Base-by-base conservation (phyloP, 2,888 invertebrate species). In the Coleophora deauratella region DNA sequence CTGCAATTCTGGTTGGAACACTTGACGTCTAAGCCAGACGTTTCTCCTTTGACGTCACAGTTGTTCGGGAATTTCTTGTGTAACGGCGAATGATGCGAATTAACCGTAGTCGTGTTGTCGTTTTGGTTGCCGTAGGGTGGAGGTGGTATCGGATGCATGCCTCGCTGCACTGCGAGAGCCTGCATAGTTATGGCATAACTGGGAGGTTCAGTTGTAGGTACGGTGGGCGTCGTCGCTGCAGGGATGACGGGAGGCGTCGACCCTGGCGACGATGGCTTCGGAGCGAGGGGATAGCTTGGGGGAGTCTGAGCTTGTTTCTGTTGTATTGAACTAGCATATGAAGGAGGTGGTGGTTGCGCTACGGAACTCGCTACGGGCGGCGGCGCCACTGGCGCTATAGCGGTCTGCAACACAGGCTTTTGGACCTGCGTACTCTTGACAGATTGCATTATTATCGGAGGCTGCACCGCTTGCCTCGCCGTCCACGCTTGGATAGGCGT, bases 341-440 rank as follows among this genome's bases (percentile, higher is more conserved):
- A 94, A 0, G 95, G 95, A 33, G 95, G 94, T 37, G 94, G 94
- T 9, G 90, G 90, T 49, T 86, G 87, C 30, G 67, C 73, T 4
- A 11, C 66, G n/a, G 88, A 81, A 21, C 88, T 80, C 28, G 80
- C 77, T 28, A 75, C 85, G 44, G 88, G 74, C 34, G 86, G 85
- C 2, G 94, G 94, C 10, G 93, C 90, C 21, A 93, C 91, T 1
- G 97, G 97, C n/a, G 95, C 97, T 37, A 96, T 95, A 9, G 98
- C 98, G 11, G 97, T 98, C 79, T 98, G 98, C 50, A 97, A 84
- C 27, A 97, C 91, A 0, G 98, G 98, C 71, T 97, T 98, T 66
- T 96, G 96, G 32, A 96, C 97, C 75, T 97, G 96, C 12, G 96
- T 96, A 81, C 96, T 96, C 72, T 96, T 96, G 12, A 98, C 98